Evolutionary conservation across 2,888 invertebrate genomes (phyloP).

Genomic region (Phlogophora meticulosa): DNA sequence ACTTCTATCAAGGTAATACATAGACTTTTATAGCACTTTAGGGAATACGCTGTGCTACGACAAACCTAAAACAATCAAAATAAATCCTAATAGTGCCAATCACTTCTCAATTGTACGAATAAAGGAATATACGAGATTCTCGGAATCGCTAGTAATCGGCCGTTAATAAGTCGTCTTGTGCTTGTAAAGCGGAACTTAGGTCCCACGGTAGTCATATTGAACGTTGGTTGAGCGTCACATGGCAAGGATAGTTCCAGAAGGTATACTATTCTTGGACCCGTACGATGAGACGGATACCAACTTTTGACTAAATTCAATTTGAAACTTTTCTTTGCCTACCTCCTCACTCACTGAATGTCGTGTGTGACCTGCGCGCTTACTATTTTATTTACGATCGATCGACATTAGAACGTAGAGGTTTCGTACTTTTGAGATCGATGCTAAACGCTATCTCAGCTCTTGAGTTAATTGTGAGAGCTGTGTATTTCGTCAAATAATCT

Average conservation of each 20-base stretch:
- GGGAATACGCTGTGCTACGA: constrained; percentile 14
- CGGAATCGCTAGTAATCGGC: constrained; percentile 54
- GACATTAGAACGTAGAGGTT: too few species aligned
- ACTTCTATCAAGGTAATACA: neutral
- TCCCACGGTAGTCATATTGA: constrained; percentile 60
- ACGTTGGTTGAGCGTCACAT: constrained; percentile 16
- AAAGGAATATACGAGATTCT: constrained; percentile 51
- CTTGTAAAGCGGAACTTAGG: constrained; percentile 65
- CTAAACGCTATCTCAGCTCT: too few species aligned
- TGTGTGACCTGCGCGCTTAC: too few species aligned
- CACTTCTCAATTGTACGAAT: constrained; percentile 46
- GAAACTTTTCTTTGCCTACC: too few species aligned
- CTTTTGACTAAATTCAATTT: neutral
- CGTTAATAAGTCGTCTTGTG: constrained; percentile 63
- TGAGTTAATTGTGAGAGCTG: too few species aligned
- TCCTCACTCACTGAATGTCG: neutral
- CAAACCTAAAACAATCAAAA: constrained; percentile 35
- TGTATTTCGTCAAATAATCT: too few species aligned
- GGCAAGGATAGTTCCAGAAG: constrained; percentile 18
- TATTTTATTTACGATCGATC: too few species aligned
- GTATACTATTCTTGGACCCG: rapidly evolving
- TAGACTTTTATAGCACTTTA: constrained; percentile 6
- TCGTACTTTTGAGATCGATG: too few species aligned
- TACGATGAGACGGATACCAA: too few species aligned
- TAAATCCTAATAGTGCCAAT: constrained; percentile 46